These are phyloP conservation scores for Anthopleura xanthogrammica DNA, from an alignment of 92 coral and sea anemone genomes.

Conservation along the genomic window DNA sequence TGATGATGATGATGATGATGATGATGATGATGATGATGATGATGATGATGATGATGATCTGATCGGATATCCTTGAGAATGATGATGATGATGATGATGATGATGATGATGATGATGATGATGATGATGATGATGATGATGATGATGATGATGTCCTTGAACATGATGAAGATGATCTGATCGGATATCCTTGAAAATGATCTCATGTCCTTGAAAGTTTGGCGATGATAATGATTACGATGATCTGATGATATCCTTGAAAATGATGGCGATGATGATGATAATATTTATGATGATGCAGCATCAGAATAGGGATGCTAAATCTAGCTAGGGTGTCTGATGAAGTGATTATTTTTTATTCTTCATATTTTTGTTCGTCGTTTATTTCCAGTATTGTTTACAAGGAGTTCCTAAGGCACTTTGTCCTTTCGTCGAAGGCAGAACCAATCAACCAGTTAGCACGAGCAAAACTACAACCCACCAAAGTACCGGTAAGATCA, in stretches of 20 bases:
- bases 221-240: neutral
- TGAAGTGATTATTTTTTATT: neutral
- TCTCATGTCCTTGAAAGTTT: neutral
- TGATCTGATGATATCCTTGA: neutral
- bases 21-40: neutral
- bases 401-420: slow-evolving; percentile 92
- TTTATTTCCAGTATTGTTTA: slow-evolving; percentile 65
- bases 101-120: neutral
- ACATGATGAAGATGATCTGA: neutral
- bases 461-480: slow-evolving; percentile 84
- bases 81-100: neutral
- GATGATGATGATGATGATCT: neutral
- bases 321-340: neutral
- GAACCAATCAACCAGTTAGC: slow-evolving; percentile 42
- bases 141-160: neutral
- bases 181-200: neutral
- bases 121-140: neutral
- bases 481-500: slow-evolving; percentile 74
- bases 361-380: neutral
- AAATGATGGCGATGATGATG: too few species aligned
- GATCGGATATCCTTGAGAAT: neutral
- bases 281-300: too few species aligned
- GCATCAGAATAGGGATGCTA: too few species aligned
- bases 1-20: neutral
- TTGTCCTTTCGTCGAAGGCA: slow-evolving; percentile 68